Base-by-base conservation (phyloP, 2,113 vertebrate genomes). In the Sphaerodactylus townsendi region DNA sequence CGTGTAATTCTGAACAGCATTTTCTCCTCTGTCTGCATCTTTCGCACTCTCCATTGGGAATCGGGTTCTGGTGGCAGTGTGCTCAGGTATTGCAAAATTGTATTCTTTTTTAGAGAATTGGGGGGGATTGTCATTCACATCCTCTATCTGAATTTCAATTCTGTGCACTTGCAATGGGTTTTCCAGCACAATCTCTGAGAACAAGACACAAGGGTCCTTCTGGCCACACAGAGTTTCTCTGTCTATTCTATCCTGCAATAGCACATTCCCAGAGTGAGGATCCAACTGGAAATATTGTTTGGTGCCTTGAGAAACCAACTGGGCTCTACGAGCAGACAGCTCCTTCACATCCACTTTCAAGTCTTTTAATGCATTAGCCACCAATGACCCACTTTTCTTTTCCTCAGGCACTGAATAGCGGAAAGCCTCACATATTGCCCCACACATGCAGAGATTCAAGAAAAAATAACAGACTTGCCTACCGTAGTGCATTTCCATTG, bases 221-320 rank as follows among this genome's bases (percentile, higher is more conserved):
- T 78, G 83, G 28, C 91, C 92, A 62, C 97, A 98, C 25, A 97
- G 85, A 79, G 93, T 85, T 71, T 98, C 97, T 75, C 97, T 90
- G 91, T 98, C 96, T 79, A 97, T 92, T 88, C 95, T 96, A 78
- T 96, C 94, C 11, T 93, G 90, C 81, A 97, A 86, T 88, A 93
- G 72, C 3, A 98, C 79, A 50, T 94, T 87, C 37, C 97, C 97
- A 3, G 95, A 97, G 30, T 93, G 91, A 23, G 90, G 71, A 89
- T 97, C 93, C 2, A 96, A 94, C 39, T 94, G 86, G 48, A 97
- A 93, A 88, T 94, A 93, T 75, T 88, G 94, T 64, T 90, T 90
- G 7, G 95, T 95, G 37, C 92, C 93, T 39, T 92, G 96, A 64
- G 96, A 96, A 62, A 94, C 88, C 74, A 98, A 95, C 53, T 93